These are phyloP conservation scores for Caenorhabditis afra DNA, from an alignment of 2,888 invertebrate genomes.

Conservation along the genomic window DNA sequence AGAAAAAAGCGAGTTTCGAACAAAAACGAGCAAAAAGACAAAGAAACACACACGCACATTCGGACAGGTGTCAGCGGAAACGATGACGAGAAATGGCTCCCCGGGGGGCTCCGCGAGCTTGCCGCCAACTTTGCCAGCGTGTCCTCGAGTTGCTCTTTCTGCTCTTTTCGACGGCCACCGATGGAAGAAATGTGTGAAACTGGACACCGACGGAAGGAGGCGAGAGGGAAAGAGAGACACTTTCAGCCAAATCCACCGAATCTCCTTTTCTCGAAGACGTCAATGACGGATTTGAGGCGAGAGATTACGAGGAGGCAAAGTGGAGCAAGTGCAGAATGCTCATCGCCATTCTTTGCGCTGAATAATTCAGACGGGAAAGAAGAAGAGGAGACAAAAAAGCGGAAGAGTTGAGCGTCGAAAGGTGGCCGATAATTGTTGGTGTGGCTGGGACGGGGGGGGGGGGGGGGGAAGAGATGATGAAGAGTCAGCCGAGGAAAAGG, in stretches of 20 bases:
- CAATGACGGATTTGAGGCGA: slow-evolving; percentile 32
- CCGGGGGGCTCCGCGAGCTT: slow-evolving; percentile 25
- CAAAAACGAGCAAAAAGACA: slow-evolving; percentile 19
- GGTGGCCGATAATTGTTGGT: slow-evolving; percentile 38
- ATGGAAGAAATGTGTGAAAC: slow-evolving; percentile 28
- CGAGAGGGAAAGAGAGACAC: slow-evolving; percentile 8
- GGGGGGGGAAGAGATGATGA: too few species aligned
- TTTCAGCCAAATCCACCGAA: slow-evolving; percentile 18
- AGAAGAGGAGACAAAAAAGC: slow-evolving; percentile 44
- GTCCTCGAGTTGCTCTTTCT: not conserved
- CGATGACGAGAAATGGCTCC: slow-evolving; percentile 54
- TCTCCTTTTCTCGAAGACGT: slow-evolving; percentile 30
- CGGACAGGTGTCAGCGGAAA: slow-evolving; percentile 56
- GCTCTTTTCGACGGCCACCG: slow-evolving; percentile 15
- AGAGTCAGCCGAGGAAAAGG: slow-evolving; percentile 20
- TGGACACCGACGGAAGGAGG: slow-evolving; percentile 26
- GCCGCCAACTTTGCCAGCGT: not conserved
- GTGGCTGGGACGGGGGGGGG: not conserved
- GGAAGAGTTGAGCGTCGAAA: slow-evolving; percentile 19
- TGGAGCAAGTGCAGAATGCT: slow-evolving; percentile 48
- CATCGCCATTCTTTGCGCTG: slow-evolving; percentile 45
- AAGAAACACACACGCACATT: slow-evolving; percentile 24
- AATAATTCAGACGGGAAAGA: slow-evolving; percentile 46
- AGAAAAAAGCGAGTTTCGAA: not conserved
- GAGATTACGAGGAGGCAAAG: slow-evolving; percentile 30